Evolutionary conservation across 2,888 invertebrate species (phyloP), one percentile per base, ranked within the genome.

Genomic region (Hipparchia sbordonii): DNA sequence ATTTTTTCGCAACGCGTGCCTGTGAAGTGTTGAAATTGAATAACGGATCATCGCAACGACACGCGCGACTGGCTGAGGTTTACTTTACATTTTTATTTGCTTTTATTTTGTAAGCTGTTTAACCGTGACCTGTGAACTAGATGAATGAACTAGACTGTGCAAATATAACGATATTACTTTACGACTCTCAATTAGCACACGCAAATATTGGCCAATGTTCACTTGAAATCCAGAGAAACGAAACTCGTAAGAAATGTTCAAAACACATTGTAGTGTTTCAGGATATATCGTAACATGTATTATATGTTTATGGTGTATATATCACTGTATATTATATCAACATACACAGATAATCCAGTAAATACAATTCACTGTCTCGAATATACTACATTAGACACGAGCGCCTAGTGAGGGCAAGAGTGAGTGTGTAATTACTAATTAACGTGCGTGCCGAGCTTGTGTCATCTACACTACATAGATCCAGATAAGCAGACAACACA

Each of bases 41-140:
- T 72, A 65, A 74, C 56, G 33, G 33, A 23, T n/a, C 69, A 68
- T 72, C 69, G 74, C 69, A 74, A 69, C 59, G 68, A 45, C 52
- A 72, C 68, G 74, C 74, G 68, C 65, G 72, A 69, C 54, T 74
- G 72, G 54, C 39, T 61, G 45, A 12, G 39, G 60, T 61, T 69
- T 63, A 71, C 72, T 74, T 71, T 71, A 60, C 48, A 61, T 56
- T n/a, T 60, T 51, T 73, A 56, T 73, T 70, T 48, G 70, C 60
- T 65, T 48, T 23, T 60, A 72, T 72, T 72, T 63, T 63, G 68
- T 54, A 72, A 72, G 51, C 23, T 4, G n/a, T 45, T 67, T 51
- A 12, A 23, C 65, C 65, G 52, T 74, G 54, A 56, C 68, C 66
- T 57, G n/a, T 46, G 67, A 13, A 23, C 62, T 54, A 46, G 62